A percentile compares a stretch with the other conserved stretches of the same genome.
Conservation (phyloP, 2,113 vertebrate genomes). For the Muntiacus reevesi region DNA sequence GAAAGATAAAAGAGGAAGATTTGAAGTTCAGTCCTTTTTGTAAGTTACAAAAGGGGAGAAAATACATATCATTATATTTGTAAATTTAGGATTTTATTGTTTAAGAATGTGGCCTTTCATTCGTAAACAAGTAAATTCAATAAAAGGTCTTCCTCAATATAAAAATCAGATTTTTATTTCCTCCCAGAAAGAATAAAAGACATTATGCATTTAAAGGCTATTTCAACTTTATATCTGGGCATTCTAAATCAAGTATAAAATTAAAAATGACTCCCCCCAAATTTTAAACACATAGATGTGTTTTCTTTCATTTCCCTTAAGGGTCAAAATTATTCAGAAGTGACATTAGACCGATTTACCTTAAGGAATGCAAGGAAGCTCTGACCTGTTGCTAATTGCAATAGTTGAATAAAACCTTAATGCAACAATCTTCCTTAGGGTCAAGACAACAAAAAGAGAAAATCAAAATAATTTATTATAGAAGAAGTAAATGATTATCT, state of each 20-base stretch:
- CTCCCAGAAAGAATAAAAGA: slow-evolving; percentile 6
- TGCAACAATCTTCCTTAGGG: neutral
- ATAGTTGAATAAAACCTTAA: neutral
- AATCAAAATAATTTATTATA: neutral
- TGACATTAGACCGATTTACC: neutral
- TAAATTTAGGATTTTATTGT: slow-evolving; percentile 5
- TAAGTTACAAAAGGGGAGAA: neutral
- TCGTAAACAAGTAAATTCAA: slow-evolving; percentile 18
- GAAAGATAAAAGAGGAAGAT: neutral
- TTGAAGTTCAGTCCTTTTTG: neutral
- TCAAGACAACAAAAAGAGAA: neutral
- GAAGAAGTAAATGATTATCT: slow-evolving; percentile 4
- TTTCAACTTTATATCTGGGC: neutral
- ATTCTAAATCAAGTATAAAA: slow-evolving; percentile 11
- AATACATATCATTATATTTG: neutral
- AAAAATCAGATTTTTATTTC: slow-evolving; percentile 40
- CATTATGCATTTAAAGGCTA: neutral
- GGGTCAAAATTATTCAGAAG: slow-evolving; percentile 17
- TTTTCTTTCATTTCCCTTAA: slow-evolving; percentile 21
- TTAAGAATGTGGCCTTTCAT: slow-evolving; percentile 10
- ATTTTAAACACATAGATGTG: neutral
- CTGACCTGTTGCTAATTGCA: slow-evolving; percentile 42
- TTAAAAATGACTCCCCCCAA: neutral
- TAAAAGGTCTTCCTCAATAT: neutral
- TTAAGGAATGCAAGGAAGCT: neutral